These are phyloP conservation scores for Thaumetopoea pityocampa DNA, from an alignment of 1,140 invertebrate genomes.

Conservation along the genomic window DNA sequence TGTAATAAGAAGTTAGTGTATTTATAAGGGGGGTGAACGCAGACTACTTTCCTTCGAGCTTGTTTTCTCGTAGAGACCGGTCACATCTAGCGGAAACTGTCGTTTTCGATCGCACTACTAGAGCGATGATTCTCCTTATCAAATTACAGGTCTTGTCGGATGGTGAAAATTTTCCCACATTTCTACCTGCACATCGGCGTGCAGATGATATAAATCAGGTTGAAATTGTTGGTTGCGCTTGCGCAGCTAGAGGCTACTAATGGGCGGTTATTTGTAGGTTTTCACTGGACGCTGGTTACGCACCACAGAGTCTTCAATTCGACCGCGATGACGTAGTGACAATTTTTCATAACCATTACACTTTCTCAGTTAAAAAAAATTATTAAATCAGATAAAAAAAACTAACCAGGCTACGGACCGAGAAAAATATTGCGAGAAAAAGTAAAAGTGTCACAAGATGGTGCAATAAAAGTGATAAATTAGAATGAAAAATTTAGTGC, in stretches of 20 bases:
- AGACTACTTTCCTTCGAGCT: constrained; percentile 60
- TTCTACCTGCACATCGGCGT: constrained; percentile 44
- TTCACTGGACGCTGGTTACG: constrained; percentile 64
- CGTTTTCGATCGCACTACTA: constrained; percentile 61
- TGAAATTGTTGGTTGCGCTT: constrained; percentile 55
- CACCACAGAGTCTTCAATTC: constrained; percentile 30
- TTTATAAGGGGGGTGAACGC: constrained; percentile 44
- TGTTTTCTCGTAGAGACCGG: constrained; percentile 58
- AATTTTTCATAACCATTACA: constrained; percentile 13
- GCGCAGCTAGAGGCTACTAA: constrained; percentile 55
- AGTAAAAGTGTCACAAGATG: constrained; percentile 11
- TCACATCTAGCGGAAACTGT: constrained; percentile 64
- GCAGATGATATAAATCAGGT: constrained; percentile 68
- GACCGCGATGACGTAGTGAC: constrained; percentile 11
- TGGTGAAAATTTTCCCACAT: constrained; percentile 70
- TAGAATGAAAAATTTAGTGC: constrained; percentile 2
- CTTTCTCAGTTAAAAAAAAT: constrained; percentile 19
- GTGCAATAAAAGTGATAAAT: constrained; percentile 5
- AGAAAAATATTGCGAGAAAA: constrained; percentile 9
- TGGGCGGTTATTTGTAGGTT: constrained; percentile 62
- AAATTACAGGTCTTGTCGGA: constrained; percentile 56
- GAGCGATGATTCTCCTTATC: constrained; percentile 67
- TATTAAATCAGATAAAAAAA: constrained; percentile 5
- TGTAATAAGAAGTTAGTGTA: too few species aligned
- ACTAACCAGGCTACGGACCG: constrained; percentile 1